Evolutionary conservation across 2,113 vertebrate species (phyloP), one percentile per base, ranked within the genome.

Genomic region (Carassius auratus): DNA sequence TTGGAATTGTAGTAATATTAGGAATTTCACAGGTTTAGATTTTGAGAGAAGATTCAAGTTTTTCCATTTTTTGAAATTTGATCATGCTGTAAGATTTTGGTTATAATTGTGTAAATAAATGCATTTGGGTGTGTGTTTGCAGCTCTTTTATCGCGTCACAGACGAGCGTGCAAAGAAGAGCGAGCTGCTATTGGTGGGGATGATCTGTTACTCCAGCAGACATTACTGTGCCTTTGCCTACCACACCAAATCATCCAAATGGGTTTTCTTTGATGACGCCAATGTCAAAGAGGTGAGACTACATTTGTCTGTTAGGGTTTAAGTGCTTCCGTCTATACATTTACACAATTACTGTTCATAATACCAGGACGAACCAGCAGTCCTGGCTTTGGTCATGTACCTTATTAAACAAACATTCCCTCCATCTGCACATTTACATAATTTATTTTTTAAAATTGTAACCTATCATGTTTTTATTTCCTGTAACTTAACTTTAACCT

Each of bases 151-250:
- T 85, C 96, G 96, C 81, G 98, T 99, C 86, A 98, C 97, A 19
- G 97, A 99, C 91, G 98, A 99, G 92, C 94, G 96, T 85, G 98
- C 98, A 88, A 97, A 94, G 93, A 97, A 93, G 64, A 97, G 96
- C 66, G 97, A 97, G 81, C 96, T 99, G 82, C 94, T 92, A 55
- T 96, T 99, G 42, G 98, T 99, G 81, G 98, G 96, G 81, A 96
- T 99, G 96, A 98, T 99, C 94, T 99, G 98, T 93, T 99, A 97
- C 87, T 95, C 96, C 84, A 99, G 96, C 92, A 94, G 93, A 88
- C 98, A 99, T 92, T 99, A 99, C 85, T 99, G 97, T 95, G 95
- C 98, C 95, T 99, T 99, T 86, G 95, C 97, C 84, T 97, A 96
- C 89, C 98, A 99, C 89, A 98, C 96, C 62, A 98, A 97, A 93